phyloP scores from a whole-genome alignment of 2,113 vertebrate species.

The Brachyistius frenatus region DNA sequence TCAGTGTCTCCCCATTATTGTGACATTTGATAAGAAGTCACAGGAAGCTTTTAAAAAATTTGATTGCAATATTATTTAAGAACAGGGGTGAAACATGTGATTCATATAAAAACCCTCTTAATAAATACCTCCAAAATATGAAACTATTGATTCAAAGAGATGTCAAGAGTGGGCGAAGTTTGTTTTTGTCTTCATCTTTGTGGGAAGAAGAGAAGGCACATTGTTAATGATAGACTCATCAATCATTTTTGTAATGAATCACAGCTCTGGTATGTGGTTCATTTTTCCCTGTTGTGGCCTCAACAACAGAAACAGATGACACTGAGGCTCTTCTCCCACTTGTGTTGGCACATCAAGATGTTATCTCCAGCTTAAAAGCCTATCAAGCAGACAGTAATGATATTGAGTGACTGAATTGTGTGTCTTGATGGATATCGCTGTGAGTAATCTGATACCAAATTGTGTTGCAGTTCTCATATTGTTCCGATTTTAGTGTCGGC shows the following conservation, averaged over 20 bases:
- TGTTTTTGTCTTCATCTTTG: slow-evolving; percentile 15
- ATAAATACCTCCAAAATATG: slow-evolving; percentile 28
- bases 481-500: slow-evolving; percentile 69
- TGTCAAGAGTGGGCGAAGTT: slow-evolving; percentile 18
- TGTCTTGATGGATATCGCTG: slow-evolving; percentile 82
- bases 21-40: slow-evolving; percentile 8
- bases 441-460: slow-evolving; percentile 80
- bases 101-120: not conserved
- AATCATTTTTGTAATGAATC: slow-evolving; percentile 60
- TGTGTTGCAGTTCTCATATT: slow-evolving; percentile 77
- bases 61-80: slow-evolving; percentile 38
- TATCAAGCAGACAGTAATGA: slow-evolving; percentile 76
- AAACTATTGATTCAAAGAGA: slow-evolving; percentile 40
- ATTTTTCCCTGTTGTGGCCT: slow-evolving; percentile 50
- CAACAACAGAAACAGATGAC: slow-evolving; percentile 64
- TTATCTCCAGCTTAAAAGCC: slow-evolving; percentile 78
- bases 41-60: slow-evolving; percentile 8
- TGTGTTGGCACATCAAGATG: slow-evolving; percentile 74
- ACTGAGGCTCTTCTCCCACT: slow-evolving; percentile 57
- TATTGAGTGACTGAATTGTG: slow-evolving; percentile 78
- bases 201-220: not conserved
- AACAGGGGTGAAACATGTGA: slow-evolving; percentile 2
- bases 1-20: slow-evolving; percentile 8
- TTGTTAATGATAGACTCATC: slow-evolving; percentile 54
- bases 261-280: slow-evolving; percentile 3